Conservation (phyloP, 2,797 vertebrate species). For the Coranthus polyacanthus region DNA sequence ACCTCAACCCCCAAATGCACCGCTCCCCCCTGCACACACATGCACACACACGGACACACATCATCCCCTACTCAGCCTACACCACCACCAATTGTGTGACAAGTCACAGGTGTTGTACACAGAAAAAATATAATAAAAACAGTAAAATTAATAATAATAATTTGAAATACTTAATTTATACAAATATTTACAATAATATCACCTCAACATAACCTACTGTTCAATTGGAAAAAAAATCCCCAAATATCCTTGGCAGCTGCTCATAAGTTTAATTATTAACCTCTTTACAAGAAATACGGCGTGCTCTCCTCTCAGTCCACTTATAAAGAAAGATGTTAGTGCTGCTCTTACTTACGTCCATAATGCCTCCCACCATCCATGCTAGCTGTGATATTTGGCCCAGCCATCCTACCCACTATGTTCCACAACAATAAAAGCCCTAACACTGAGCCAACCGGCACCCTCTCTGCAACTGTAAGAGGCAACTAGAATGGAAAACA, state of each 20-base stretch:
- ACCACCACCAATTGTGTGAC: constrained; percentile 56
- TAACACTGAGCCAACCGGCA: constrained; percentile 62
- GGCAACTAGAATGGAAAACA: constrained; percentile 70
- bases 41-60: too few relatives aligned
- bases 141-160: constrained; percentile 2
- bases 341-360: constrained; percentile 80
- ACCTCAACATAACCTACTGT: constrained; percentile 21
- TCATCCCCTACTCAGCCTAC: constrained; percentile 51
- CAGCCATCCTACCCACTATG: constrained; percentile 64
- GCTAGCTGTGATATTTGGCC: constrained; percentile 74
- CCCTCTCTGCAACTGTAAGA: constrained; percentile 62
- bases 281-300: constrained; percentile 46
- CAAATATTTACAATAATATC: background rate
- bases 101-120: constrained; percentile 47
- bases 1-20: constrained; percentile 32
- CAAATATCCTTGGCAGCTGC: constrained; percentile 50
- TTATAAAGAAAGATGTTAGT: constrained; percentile 70
- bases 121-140: constrained; percentile 16
- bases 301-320: constrained; percentile 42
- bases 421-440: constrained; percentile 62
- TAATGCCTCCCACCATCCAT: constrained; percentile 62
- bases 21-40: background rate
- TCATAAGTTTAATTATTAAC: constrained; percentile 70
- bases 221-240: constrained; percentile 40
- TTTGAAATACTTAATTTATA: background rate